Percentiles rank a stretch among this genome's conserved stretches.
These are phyloP conservation scores for Heterotis niloticus DNA, from an alignment of 2,113 vertebrate genomes.

Conservation along the genomic window DNA sequence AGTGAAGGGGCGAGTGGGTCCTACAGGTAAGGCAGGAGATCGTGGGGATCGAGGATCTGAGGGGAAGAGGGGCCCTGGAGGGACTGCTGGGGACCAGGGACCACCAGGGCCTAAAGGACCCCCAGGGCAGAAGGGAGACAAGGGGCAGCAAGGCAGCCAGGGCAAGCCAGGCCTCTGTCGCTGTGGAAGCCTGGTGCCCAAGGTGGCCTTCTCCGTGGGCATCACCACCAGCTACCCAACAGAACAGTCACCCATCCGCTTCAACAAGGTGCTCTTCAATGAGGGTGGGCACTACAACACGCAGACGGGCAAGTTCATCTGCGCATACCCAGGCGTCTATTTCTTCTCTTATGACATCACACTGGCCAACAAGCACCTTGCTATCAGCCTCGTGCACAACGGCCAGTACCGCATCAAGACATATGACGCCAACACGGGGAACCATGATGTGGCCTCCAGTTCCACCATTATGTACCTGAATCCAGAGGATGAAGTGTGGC, in stretches of 20 bases:
- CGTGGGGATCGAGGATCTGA: constrained; percentile 81
- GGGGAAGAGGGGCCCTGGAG: constrained; percentile 84
- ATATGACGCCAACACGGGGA: constrained; percentile 94
- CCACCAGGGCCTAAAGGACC: constrained; percentile 67
- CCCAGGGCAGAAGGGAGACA: constrained; percentile 76
- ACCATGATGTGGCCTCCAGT: constrained; percentile 91
- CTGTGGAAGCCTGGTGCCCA: constrained; percentile 85
- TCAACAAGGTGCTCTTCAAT: constrained; percentile 93
- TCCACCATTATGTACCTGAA: constrained; percentile 87
- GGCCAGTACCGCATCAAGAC: constrained; percentile 92
- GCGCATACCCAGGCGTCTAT: constrained; percentile 90
- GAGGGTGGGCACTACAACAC: constrained; percentile 91
- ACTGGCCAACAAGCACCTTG: constrained; percentile 94
- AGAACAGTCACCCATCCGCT: constrained; percentile 83
- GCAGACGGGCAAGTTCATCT: constrained; percentile 88
- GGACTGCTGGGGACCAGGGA: constrained; percentile 71
- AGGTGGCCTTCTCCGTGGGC: constrained; percentile 91
- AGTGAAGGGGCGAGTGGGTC: constrained; percentile 81
- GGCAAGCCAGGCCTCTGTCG: constrained; percentile 79
- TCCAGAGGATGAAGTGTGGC: constrained; percentile 94
- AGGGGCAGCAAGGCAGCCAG: constrained; percentile 72
- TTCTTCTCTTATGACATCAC: constrained; percentile 98
- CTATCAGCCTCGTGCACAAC: constrained; percentile 87
- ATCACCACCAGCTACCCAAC: constrained; percentile 94
- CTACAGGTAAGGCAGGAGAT: constrained; percentile 76